A percentile compares a stretch with the other conserved stretches of the same genome.
These are phyloP conservation scores for Scrobipalpa atriplicella DNA, from an alignment of 2,888 invertebrate species.

Conservation along the genomic window DNA sequence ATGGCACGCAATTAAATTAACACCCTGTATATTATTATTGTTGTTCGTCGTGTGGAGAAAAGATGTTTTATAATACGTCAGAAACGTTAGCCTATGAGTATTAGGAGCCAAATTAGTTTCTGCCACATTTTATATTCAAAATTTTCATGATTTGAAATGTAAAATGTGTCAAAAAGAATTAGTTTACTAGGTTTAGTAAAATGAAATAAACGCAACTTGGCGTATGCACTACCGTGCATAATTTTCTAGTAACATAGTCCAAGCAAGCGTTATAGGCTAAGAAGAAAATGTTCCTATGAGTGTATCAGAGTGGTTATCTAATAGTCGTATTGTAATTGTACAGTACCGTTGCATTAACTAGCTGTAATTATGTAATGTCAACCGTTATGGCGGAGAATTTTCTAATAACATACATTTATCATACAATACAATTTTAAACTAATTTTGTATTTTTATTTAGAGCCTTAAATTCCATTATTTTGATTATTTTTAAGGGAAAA, in stretches of 20 bases:
- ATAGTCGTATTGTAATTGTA: conserved; percentile 3
- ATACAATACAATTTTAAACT: conserved; percentile 65
- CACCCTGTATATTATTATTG: no score
- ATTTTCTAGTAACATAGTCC: conserved; percentile 31
- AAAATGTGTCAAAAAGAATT: no score
- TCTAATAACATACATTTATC: conserved; percentile 67
- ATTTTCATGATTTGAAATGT: background rate
- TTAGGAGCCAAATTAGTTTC: no score
- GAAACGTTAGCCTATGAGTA: no score
- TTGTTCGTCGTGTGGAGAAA: no score
- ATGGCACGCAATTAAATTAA: no score
- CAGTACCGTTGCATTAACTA: conserved; percentile 47
- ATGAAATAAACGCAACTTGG: background rate
- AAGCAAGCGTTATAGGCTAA: conserved; percentile 50
- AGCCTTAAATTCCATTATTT: background rate
- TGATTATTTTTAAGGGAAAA: no score
- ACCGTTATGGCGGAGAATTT: conserved; percentile 69
- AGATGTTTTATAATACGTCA: no score
- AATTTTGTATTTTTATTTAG: background rate
- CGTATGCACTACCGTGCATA: background rate
- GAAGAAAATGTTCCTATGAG: conserved; percentile 82
- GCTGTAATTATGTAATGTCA: no score
- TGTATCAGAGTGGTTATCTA: conserved; percentile 60
- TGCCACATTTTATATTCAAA: no score
- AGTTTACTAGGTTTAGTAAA: no score